These are phyloP conservation scores for Bombus confusus DNA, from an alignment of 1,140 invertebrate species.

Conservation along the genomic window DNA sequence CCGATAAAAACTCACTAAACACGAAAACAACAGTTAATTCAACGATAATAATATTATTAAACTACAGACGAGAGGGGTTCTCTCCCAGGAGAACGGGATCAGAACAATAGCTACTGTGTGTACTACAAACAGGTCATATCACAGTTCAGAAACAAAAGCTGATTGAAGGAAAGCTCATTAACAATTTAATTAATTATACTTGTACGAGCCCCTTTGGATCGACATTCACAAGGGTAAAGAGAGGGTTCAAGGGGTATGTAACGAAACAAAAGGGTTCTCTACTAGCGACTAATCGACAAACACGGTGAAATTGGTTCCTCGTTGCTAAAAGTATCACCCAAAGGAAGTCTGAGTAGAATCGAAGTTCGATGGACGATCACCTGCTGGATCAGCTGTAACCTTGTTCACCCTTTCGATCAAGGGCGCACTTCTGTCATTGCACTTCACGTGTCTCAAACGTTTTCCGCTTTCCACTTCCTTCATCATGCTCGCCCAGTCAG, in stretches of 20 bases:
- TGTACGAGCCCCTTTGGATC: not conserved
- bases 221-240: not conserved
- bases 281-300: slow-evolving; percentile 31
- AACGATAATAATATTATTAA: slow-evolving; percentile 57
- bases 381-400: slow-evolving; percentile 83
- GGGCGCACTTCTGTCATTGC: slow-evolving; percentile 89
- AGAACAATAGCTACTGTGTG: slow-evolving; percentile 49
- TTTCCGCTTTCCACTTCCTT: slow-evolving; percentile 92
- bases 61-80: slow-evolving; percentile 40
- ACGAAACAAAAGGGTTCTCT: slow-evolving; percentile 10
- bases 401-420: slow-evolving; percentile 83
- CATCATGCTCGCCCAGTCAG: slow-evolving; percentile 95
- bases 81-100: slow-evolving; percentile 2
- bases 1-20: slow-evolving; percentile 48
- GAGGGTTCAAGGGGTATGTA: not conserved
- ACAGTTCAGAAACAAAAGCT: slow-evolving; percentile 29
- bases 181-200: slow-evolving; percentile 44
- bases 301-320: slow-evolving; percentile 10
- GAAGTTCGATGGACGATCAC: slow-evolving; percentile 76
- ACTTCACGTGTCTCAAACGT: slow-evolving; percentile 90
- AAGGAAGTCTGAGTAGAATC: slow-evolving; percentile 43
- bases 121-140: slow-evolving; percentile 41
- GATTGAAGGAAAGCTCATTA: slow-evolving; percentile 18
- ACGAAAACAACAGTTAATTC: slow-evolving; percentile 58
- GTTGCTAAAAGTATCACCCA: slow-evolving; percentile 25